Conservation (phyloP, 2,113 vertebrate species). For the Rhinolophus sinicus region DNA sequence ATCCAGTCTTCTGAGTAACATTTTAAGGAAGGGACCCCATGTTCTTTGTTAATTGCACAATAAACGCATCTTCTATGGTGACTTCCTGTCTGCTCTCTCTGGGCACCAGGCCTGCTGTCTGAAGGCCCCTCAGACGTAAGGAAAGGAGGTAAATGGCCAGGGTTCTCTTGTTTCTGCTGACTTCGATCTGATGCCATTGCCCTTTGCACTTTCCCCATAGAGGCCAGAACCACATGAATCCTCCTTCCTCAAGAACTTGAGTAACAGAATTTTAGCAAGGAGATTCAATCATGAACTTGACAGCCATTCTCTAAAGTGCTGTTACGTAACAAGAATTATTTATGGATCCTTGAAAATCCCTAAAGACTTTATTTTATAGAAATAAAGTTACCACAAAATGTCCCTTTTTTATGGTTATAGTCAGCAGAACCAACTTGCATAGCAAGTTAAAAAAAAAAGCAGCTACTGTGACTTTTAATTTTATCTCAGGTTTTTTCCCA, state of each 20-base stretch:
- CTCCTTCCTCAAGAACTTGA: not conserved
- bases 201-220: not conserved
- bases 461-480: not conserved
- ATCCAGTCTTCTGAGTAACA: not conserved
- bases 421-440: not conserved
- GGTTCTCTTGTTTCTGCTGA: not conserved
- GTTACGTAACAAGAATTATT: not conserved
- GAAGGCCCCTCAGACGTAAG: not conserved
- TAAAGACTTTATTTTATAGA: not conserved
- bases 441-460: conserved; percentile 33
- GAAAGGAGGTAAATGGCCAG: not conserved
- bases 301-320: conserved; percentile 27
- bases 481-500: conserved; percentile 5
- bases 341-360: not conserved
- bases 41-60: not conserved
- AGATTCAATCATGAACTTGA: not conserved
- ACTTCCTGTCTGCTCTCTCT: not conserved
- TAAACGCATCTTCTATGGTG: not conserved
- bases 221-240: not conserved
- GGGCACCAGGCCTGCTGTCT: not conserved
- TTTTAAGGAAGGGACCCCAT: not conserved
- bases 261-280: not conserved
- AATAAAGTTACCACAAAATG: not conserved
- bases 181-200: not conserved
- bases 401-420: not conserved